phyloP scores from a whole-genome alignment of 2,113 vertebrate genomes.

The Plestiodon gilberti region DNA sequence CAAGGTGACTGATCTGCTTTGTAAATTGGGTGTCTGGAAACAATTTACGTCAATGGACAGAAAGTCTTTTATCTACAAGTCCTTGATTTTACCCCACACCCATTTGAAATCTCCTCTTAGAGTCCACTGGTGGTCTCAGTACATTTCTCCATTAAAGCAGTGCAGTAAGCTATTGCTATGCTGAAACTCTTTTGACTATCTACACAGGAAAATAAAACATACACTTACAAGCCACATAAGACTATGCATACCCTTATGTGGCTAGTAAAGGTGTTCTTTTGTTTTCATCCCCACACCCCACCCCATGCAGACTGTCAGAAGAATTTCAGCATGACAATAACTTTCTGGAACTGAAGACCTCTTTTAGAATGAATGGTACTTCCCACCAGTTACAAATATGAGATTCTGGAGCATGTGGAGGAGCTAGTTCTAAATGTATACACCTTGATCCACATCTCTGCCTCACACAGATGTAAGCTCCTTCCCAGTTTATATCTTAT shows the following conservation, averaged over 20 bases:
- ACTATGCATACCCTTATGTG: no score
- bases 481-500: not conserved
- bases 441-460: no score
- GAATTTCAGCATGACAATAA: no score
- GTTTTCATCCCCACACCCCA: no score
- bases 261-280: no score
- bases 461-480: not conserved
- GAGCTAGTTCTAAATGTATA: not conserved
- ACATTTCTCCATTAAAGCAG: constrained; percentile 43
- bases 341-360: no score
- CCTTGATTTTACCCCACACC: constrained; percentile 48
- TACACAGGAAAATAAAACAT: not conserved
- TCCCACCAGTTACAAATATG: not conserved
- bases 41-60: constrained; percentile 45
- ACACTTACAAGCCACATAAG: not conserved
- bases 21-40: constrained; percentile 42
- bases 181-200: constrained; percentile 26
- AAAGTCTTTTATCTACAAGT: constrained; percentile 41
- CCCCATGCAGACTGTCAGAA: no score
- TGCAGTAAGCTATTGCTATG: not conserved
- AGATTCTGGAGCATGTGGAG: not conserved
- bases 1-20: constrained; percentile 23
- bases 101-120: constrained; percentile 52
- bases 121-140: constrained; percentile 39
- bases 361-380: not conserved